These are phyloP conservation scores for Dasyurus viverrinus DNA, from an alignment of 2,113 vertebrate genomes.

Conservation along the genomic window DNA sequence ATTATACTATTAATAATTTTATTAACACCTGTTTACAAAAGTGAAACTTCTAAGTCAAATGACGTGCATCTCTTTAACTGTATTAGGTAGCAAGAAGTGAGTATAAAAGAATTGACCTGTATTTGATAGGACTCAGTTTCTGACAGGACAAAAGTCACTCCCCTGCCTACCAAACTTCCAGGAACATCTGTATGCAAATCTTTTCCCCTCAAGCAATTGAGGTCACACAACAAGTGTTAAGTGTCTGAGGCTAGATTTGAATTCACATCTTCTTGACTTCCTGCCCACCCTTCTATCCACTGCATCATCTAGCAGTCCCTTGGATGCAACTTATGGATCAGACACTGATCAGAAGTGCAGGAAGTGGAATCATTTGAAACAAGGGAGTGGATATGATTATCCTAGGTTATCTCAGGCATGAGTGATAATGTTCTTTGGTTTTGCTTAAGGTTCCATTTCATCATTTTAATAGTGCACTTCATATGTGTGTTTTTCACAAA, in stretches of 20 bases:
- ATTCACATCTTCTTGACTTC: no score
- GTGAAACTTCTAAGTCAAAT: neutral
- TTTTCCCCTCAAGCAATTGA: no score
- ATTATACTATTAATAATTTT: neutral
- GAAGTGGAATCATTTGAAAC: neutral
- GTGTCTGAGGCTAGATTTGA: no score
- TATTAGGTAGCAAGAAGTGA: neutral
- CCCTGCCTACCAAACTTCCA: rapidly evolving
- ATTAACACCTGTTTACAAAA: neutral
- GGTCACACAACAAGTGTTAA: no score
- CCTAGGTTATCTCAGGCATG: no score
- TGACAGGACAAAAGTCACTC: neutral
- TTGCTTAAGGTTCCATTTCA: neutral
- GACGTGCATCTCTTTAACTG: neutral
- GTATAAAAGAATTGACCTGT: neutral
- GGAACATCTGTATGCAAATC: neutral
- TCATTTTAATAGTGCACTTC: neutral
- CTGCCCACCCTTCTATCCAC: no score
- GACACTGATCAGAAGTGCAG: neutral
- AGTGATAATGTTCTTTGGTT: neutral
- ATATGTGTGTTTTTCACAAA: neutral
- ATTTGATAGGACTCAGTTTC: neutral
- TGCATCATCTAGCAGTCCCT: no score
- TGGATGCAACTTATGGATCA: neutral
- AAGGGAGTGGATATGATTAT: neutral